A percentile compares a stretch with the other conserved stretches of the same genome.
These are phyloP conservation scores for Lagorchestes hirsutus DNA, from an alignment of 2,797 vertebrate species.

Conservation along the genomic window DNA sequence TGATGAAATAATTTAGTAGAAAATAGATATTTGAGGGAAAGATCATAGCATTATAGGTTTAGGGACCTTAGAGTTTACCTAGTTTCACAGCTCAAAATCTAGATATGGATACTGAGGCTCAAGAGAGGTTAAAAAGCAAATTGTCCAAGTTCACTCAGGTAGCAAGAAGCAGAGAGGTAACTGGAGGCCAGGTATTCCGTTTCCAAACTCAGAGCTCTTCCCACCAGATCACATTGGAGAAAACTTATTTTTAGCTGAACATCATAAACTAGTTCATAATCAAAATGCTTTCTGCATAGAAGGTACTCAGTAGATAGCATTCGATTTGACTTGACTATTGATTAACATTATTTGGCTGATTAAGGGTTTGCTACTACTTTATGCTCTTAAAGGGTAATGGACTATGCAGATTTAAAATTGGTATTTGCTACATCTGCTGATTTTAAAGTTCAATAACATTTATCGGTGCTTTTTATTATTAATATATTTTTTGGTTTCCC, in stretches of 20 bases:
- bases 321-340: not conserved
- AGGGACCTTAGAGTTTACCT: not conserved
- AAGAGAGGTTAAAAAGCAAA: not conserved
- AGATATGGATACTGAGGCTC: not conserved
- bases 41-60: not conserved
- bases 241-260: not conserved
- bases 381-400: slow-evolving; percentile 22
- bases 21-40: not conserved
- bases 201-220: not conserved
- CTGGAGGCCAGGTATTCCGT: not conserved
- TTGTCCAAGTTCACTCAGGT: not conserved
- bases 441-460: slow-evolving; percentile 41
- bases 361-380: slow-evolving; percentile 26
- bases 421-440: slow-evolving; percentile 26
- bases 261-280: slow-evolving; percentile 4
- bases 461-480: slow-evolving; percentile 38
- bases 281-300: slow-evolving; percentile 27
- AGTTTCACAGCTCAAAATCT: not conserved
- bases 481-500: not conserved
- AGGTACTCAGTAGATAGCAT: not conserved
- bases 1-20: slow-evolving; percentile 13
- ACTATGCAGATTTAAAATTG: not conserved
- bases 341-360: slow-evolving; percentile 10
- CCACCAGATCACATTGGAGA: not conserved
- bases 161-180: not conserved